A percentile compares a stretch with the other conserved stretches of the same genome.
phyloP scores from a whole-genome alignment of 2,888 invertebrate genomes.

The Ephialtes manifestator region DNA sequence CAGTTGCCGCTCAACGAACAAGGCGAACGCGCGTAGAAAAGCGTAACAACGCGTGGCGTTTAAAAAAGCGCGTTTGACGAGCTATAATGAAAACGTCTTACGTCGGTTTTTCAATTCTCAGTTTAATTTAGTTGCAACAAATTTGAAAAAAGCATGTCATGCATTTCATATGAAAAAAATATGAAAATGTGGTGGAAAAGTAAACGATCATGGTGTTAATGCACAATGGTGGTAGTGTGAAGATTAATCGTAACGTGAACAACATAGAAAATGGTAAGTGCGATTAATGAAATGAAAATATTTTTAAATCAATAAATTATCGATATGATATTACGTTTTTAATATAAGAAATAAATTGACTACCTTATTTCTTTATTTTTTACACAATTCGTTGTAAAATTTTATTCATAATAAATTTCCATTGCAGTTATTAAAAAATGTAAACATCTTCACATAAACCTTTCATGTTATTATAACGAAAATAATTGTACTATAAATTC shows the following conservation, averaged over 20 bases:
- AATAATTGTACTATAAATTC: too few species aligned
- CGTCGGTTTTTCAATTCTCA: not conserved
- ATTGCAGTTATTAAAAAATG: too few species aligned
- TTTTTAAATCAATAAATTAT: not conserved
- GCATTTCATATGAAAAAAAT: not conserved
- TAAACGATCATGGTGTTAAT: slow-evolving; percentile 58
- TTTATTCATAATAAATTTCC: too few species aligned
- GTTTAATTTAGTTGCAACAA: not conserved
- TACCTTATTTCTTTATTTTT: too few species aligned
- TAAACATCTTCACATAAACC: too few species aligned
- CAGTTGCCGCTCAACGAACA: slow-evolving; percentile 50
- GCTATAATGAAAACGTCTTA: not conserved
- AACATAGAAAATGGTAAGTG: slow-evolving; percentile 57
- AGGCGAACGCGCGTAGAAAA: slow-evolving; percentile 42
- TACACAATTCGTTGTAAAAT: too few species aligned
- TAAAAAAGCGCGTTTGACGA: not conserved
- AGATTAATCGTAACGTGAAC: slow-evolving; percentile 35
- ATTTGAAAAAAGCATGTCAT: not conserved
- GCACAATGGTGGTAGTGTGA: slow-evolving; percentile 10
- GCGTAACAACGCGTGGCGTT: slow-evolving; percentile 25
- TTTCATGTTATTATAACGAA: too few species aligned
- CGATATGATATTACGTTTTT: not conserved
- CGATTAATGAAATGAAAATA: not conserved
- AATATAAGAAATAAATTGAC: not conserved
- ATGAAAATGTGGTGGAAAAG: slow-evolving; percentile 47